Base-by-base conservation (phyloP, 2,888 invertebrate genomes). In the Elegia similella region DNA sequence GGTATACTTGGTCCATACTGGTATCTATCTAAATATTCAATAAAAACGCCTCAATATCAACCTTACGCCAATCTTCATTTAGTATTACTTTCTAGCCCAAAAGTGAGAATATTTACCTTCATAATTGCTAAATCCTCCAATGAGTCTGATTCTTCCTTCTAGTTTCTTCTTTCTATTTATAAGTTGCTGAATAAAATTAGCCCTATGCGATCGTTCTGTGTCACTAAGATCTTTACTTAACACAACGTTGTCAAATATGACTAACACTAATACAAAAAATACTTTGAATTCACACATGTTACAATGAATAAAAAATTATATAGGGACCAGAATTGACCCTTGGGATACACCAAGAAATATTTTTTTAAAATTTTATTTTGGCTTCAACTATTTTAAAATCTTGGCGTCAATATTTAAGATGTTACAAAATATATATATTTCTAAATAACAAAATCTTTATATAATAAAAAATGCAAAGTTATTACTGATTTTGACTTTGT, bases 81-180 rank as follows among this genome's bases (percentile, higher is more conserved):
- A n/a, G n/a, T n/a, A 23, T 23, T 23, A 23, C 5, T 23, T 23
- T 23, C 23, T 23, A 23, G 2, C 5, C 2, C 5, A 23, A 23
- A 3, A 23, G 23, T 5, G 5, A 23, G 2, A 23, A 23, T 5
- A 3, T 44, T 52, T 90, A 96, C 97, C 97, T 94, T 97, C 96
- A 78, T 92, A 93, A 70, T 93, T 93, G 53, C 86, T 93, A 16
- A 92, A 77, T 6, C 96, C 96, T 16, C 96, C 96, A 0, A 95
- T 92, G 7, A 97, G 86, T 66, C 94, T 94, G 15, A 96, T 78
- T 59, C 93, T 94, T 8, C 96, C 96, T 68, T 97, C 96, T 66
- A 94, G 92, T 78, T 94, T 93, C 75, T 94, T 95, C 60, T 95
- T 85, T 59, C 94, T 93, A 69, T 95, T 95, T 64, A 95, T 86